Conservation (phyloP, 2,113 vertebrate species). For the Larimichthys polyactis region DNA sequence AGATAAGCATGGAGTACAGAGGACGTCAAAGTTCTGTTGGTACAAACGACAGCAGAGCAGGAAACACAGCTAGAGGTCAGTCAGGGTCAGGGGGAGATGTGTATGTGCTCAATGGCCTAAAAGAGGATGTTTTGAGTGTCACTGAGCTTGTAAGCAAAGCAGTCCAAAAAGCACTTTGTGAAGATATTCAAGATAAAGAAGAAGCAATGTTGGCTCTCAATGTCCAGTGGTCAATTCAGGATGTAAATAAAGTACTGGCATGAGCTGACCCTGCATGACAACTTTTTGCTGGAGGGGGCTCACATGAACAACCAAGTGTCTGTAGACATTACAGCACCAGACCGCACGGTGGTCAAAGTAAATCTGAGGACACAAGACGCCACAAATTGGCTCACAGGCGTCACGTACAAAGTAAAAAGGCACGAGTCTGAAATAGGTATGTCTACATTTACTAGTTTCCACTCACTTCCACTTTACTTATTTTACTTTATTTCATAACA, state of each 20-base stretch:
- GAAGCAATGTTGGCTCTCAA: slow-evolving; percentile 44
- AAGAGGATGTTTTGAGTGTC: slow-evolving; percentile 68
- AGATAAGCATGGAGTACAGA: slow-evolving; percentile 57
- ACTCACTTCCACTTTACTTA: background rate
- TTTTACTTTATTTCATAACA: no score
- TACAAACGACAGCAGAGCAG: background rate
- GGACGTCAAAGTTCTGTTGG: background rate
- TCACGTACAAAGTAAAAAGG: slow-evolving; percentile 54
- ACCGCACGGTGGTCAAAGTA: background rate
- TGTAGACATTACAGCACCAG: background rate
- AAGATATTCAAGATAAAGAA: slow-evolving; percentile 27
- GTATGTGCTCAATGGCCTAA: slow-evolving; percentile 64
- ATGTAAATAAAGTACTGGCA: slow-evolving; percentile 28
- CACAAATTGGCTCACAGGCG: slow-evolving; percentile 27
- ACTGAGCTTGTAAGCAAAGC: slow-evolving; percentile 35
- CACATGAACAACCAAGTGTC: background rate
- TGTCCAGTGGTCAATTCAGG: slow-evolving; percentile 66
- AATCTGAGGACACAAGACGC: slow-evolving; percentile 47
- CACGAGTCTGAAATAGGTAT: slow-evolving; percentile 10
- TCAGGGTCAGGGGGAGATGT: background rate
- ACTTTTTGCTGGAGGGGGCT: slow-evolving; percentile 65
- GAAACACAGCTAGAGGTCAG: background rate
- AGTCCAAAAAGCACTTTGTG: slow-evolving; percentile 13
- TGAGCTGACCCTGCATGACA: slow-evolving; percentile 45
- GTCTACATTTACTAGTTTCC: background rate